Conservation (phyloP, 2,888 invertebrate genomes). For the Cartodere bifasciata region DNA sequence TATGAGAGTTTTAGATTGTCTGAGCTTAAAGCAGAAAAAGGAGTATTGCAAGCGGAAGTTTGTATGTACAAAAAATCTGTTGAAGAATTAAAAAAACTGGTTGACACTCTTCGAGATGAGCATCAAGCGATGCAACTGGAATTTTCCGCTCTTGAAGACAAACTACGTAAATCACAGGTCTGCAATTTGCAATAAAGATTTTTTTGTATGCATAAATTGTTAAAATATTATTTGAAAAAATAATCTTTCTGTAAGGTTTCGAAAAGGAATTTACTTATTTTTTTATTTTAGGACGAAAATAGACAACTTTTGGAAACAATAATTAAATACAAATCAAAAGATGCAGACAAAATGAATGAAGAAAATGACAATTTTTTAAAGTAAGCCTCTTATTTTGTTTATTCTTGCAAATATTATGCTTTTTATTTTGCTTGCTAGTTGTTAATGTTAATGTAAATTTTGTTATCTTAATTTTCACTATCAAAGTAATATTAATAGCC, state of each 20-base stretch:
- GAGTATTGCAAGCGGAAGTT: conserved; percentile 58
- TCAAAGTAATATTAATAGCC: no score
- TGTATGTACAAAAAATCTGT: conserved; percentile 58
- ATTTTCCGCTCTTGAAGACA: conserved; percentile 80
- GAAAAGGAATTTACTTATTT: no score
- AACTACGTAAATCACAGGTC: conserved; percentile 71
- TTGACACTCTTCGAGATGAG: conserved; percentile 85
- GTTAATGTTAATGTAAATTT: conserved; percentile 18
- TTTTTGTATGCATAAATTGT: no score
- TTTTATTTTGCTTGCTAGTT: conserved; percentile 14
- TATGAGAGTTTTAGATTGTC: conserved; percentile 41
- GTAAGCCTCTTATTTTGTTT: conserved; percentile 47
- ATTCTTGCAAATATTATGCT: background rate
- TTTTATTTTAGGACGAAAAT: conserved; percentile 68
- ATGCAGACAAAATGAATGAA: conserved; percentile 92
- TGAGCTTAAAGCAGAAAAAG: conserved; percentile 53
- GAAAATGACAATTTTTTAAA: conserved; percentile 89
- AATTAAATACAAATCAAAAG: conserved; percentile 84
- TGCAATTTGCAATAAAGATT: no score
- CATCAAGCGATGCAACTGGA: conserved; percentile 89
- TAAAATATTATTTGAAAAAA: no score
- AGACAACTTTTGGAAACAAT: conserved; percentile 71
- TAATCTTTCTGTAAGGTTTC: no score
- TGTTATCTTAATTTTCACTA: no score
- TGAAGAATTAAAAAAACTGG: conserved; percentile 66